phyloP scores from a whole-genome alignment of 30 jellyfish, hydroid and myxozoan genomes.

The Nemopilema nomurai region DNA sequence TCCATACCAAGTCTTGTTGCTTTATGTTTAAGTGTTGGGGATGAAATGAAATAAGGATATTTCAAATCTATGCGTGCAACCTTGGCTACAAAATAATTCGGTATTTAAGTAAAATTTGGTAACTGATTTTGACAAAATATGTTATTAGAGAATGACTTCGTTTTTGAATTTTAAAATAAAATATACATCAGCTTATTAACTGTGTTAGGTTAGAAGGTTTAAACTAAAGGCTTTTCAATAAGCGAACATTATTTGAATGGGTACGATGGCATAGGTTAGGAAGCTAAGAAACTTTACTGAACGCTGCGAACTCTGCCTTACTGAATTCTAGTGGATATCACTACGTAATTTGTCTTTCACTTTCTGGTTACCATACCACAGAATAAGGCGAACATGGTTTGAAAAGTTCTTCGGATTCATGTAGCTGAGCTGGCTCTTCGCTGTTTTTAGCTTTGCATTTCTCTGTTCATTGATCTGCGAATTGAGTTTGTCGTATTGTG shows the following conservation, averaged over 20 bases:
- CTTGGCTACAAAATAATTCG: no score
- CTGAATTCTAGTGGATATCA: neutral
- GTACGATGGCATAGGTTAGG: neutral
- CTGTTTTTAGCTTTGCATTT: neutral
- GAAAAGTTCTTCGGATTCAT: slow-evolving; percentile 1
- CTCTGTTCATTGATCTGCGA: slow-evolving; percentile 16
- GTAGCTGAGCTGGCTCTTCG: slow-evolving; percentile 11
- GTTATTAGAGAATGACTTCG: no score
- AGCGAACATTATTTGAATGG: neutral
- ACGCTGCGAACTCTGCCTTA: neutral
- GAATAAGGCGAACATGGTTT: slow-evolving; percentile 1
- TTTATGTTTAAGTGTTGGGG: no score
- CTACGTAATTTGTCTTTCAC: neutral
- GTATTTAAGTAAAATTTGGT: no score
- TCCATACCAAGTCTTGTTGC: slow-evolving; percentile 55
- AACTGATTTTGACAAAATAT: no score
- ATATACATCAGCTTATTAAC: no score
- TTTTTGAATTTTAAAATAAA: no score
- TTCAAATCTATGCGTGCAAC: no score
- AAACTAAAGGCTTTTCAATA: no score
- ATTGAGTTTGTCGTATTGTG: neutral
- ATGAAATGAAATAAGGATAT: no score
- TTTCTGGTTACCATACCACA: slow-evolving; percentile 10
- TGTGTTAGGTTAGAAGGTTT: no score
- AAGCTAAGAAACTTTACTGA: neutral